Evolutionary conservation across 2,113 vertebrate genomes (phyloP).

Genomic region (Pseudorectes ferrugineus): DNA sequence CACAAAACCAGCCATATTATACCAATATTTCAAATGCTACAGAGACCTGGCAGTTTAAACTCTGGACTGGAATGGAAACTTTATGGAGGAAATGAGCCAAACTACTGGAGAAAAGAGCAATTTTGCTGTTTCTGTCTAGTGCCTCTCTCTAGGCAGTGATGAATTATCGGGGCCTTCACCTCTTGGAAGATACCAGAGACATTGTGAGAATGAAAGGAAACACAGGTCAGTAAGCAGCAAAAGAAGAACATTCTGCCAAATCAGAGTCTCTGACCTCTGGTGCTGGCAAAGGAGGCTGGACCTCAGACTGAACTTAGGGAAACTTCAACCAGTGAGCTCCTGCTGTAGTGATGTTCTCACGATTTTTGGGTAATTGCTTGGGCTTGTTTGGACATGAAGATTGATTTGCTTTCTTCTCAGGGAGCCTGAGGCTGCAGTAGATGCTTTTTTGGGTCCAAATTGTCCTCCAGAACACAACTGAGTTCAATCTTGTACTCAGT

Average conservation of each 20-base stretch:
- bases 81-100: background rate
- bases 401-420: background rate
- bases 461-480: background rate
- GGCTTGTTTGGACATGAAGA: background rate
- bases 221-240: background rate
- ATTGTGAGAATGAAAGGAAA: background rate
- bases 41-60: background rate
- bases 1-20: background rate
- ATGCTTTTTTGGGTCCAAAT: background rate
- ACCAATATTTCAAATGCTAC: background rate
- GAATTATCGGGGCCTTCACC: background rate
- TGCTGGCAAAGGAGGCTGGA: background rate
- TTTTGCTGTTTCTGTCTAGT: background rate
- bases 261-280: background rate
- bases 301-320: background rate
- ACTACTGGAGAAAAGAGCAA: background rate
- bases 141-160: background rate
- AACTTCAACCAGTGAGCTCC: background rate
- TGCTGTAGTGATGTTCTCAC: background rate
- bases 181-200: background rate
- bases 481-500: background rate
- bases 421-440: background rate
- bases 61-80: background rate
- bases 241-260: background rate
- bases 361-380: background rate